Evolutionary conservation across 1,140 invertebrate species (phyloP).

Genomic region (Bradynema listronoti): DNA sequence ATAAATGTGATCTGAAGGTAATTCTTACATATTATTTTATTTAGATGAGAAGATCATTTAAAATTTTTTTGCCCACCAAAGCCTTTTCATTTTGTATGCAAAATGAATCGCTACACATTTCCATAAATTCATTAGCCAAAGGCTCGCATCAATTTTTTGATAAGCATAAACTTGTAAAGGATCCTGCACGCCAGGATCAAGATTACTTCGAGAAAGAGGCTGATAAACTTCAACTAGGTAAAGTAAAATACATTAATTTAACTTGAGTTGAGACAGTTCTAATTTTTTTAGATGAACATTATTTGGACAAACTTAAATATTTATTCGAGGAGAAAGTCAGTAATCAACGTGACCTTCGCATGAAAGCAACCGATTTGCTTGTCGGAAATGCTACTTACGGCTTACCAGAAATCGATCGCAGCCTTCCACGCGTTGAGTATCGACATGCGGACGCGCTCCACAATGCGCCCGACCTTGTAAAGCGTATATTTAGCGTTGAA

Average conservation of each 20-base stretch:
- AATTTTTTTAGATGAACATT: conserved; percentile 47
- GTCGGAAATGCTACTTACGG: conserved; percentile 46
- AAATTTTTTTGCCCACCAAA: no score
- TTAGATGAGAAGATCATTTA: no score
- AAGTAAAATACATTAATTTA: conserved; percentile 5
- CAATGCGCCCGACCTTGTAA: conserved; percentile 50
- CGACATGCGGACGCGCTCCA: conserved; percentile 40
- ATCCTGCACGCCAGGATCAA: conserved; percentile 49
- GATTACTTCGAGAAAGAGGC: conserved; percentile 56
- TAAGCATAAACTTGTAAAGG: conserved; percentile 52
- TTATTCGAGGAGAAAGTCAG: conserved; percentile 53
- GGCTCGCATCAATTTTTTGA: conserved; percentile 27
- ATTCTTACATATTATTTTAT: no score
- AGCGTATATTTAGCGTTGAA: conserved; percentile 54
- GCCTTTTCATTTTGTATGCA: no score
- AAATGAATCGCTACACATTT: no score
- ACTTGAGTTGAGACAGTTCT: neutral
- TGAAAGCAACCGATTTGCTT: conserved; percentile 50
- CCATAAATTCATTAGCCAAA: no score
- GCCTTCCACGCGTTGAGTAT: conserved; percentile 40
- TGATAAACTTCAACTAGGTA: conserved; percentile 45
- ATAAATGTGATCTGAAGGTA: no score
- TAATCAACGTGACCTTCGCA: conserved; percentile 47
- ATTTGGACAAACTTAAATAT: conserved; percentile 46
- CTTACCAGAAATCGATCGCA: conserved; percentile 43